These are phyloP conservation scores for Tipula helvola DNA, from an alignment of 2,888 invertebrate species.

Conservation along the genomic window DNA sequence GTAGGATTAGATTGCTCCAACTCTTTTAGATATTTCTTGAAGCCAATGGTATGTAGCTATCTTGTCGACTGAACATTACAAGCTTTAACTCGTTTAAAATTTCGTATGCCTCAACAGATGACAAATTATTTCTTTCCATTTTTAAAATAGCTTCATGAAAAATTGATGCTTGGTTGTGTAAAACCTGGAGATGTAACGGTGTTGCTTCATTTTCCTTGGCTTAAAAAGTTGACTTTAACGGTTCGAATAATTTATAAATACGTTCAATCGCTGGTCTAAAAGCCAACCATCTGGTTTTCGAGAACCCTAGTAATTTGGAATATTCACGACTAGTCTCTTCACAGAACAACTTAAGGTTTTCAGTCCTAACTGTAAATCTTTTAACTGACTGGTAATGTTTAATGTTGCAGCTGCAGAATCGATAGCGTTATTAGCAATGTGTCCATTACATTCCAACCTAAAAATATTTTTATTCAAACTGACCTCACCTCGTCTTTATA, in stretches of 20 bases:
- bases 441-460: conserved; percentile 20
- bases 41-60: no score
- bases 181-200: no score
- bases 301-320: conserved; percentile 20
- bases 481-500: conserved; percentile 16
- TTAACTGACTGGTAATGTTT: conserved; percentile 10
- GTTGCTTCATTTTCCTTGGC: no score
- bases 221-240: no score
- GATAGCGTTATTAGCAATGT: conserved; percentile 15
- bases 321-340: conserved; percentile 20
- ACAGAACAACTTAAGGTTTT: conserved; percentile 21
- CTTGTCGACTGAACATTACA: no score
- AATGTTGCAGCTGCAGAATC: conserved; percentile 13
- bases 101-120: no score
- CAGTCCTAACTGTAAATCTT: conserved; percentile 19
- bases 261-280: not conserved
- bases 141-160: no score
- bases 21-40: no score
- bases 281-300: not conserved
- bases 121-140: no score
- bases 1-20: no score
- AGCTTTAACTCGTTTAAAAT: no score
- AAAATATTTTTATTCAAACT: conserved; percentile 17
- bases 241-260: not conserved
- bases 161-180: no score